These are phyloP conservation scores for Cryptocephalus moraei DNA, from an alignment of 2,888 invertebrate genomes.

Conservation along the genomic window DNA sequence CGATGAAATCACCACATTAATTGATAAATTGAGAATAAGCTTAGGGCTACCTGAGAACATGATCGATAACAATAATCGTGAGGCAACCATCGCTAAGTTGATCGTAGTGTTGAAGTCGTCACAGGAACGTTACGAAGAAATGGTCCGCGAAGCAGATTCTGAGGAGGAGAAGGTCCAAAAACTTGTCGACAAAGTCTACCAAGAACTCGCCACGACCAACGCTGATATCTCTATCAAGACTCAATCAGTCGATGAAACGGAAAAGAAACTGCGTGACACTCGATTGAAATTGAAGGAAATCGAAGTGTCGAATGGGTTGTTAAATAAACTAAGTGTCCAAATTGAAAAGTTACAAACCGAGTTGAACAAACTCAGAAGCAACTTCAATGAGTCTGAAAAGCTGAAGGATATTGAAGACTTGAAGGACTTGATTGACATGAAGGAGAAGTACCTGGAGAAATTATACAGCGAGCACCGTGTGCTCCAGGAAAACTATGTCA, in stretches of 20 bases:
- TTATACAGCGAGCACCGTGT: constrained; percentile 51
- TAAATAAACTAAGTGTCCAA: constrained; percentile 40
- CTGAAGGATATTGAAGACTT: constrained; percentile 50
- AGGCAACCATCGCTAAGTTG: too few relatives aligned
- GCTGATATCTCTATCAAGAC: constrained; percentile 55
- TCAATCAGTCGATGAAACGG: constrained; percentile 44
- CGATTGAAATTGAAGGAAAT: constrained; percentile 51
- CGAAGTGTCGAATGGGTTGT: constrained; percentile 44
- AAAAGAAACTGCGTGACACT: constrained; percentile 45
- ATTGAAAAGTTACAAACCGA: constrained; percentile 40
- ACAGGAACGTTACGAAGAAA: constrained; percentile 17
- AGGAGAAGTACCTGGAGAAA: constrained; percentile 49
- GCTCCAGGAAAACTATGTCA: constrained; percentile 49
- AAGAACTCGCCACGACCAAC: constrained; percentile 50
- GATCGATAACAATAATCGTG: too few relatives aligned
- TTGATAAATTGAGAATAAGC: constrained; percentile 29
- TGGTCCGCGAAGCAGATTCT: constrained; percentile 30
- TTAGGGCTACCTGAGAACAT: constrained; percentile 16
- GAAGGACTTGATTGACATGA: constrained; percentile 41
- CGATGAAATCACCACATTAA: constrained; percentile 30
- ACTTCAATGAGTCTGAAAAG: constrained; percentile 45
- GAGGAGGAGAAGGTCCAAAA: constrained; percentile 46
- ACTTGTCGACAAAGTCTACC: constrained; percentile 44
- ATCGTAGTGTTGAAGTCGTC: too few relatives aligned
- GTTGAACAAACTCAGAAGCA: constrained; percentile 32